Evolutionary conservation across 2,797 vertebrate species (phyloP).

Genomic region (Pseudopleuronectes americanus): DNA sequence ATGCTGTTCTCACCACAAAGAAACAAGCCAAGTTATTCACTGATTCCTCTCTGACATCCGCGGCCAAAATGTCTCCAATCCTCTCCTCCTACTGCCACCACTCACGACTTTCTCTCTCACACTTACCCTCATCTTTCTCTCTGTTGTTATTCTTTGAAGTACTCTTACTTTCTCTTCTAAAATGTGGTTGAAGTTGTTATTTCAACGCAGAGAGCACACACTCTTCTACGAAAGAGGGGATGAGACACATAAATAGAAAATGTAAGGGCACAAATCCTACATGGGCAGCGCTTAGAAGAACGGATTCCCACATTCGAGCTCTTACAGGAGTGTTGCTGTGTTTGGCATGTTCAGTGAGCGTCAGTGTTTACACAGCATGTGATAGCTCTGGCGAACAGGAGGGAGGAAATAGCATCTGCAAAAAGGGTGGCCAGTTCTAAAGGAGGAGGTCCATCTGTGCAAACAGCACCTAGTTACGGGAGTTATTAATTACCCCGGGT

Average conservation of each 20-base stretch:
- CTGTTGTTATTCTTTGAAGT: slow-evolving; percentile 44
- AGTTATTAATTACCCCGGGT: slow-evolving; percentile 75
- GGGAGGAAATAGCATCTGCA: slow-evolving; percentile 69
- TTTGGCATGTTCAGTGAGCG: slow-evolving; percentile 58
- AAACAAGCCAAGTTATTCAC: slow-evolving; percentile 81
- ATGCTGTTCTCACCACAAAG: slow-evolving; percentile 84
- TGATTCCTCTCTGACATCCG: slow-evolving; percentile 80
- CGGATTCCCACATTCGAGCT: slow-evolving; percentile 26
- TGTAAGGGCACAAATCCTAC: slow-evolving; percentile 3
- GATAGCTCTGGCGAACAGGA: slow-evolving; percentile 65
- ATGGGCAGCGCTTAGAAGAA: slow-evolving; percentile 16
- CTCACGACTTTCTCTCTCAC: slow-evolving; percentile 57
- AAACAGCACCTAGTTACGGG: slow-evolving; percentile 79
- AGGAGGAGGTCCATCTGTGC: slow-evolving; percentile 77
- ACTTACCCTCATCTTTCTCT: slow-evolving; percentile 45
- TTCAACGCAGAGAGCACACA: slow-evolving; percentile 30
- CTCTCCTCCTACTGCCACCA: slow-evolving; percentile 66
- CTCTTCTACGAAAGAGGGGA: slow-evolving; percentile 10
- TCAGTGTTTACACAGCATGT: slow-evolving; percentile 74
- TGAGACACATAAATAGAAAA: slow-evolving; percentile 12
- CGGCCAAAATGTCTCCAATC: slow-evolving; percentile 75
- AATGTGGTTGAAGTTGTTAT: slow-evolving; percentile 39
- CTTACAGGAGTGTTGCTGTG: slow-evolving; percentile 54
- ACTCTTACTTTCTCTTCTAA: slow-evolving; percentile 44
- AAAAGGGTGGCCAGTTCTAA: slow-evolving; percentile 75